Base-by-base conservation (phyloP, 2,888 invertebrate species). In the Tipula unca region DNA sequence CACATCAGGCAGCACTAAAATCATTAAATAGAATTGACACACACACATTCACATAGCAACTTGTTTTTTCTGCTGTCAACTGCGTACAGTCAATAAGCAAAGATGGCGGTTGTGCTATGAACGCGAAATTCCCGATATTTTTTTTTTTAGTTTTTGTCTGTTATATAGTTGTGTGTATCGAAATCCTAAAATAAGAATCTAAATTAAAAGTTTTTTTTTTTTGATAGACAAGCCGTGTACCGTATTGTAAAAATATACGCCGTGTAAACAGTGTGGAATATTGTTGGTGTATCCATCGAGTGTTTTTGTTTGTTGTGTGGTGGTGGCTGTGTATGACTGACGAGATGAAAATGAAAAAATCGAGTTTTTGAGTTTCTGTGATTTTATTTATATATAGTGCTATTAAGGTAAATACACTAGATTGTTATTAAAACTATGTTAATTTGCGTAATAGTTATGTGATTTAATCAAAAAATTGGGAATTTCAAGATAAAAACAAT, bases 41-140 rank as follows among this genome's bases (percentile, higher is more conserved):
- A 25, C 25, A 25, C 20, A 69, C 3, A 69, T n/a, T n/a, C 10
- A 69, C 69, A 48, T 20, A 1, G 17, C 48, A 25, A 69, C 69
- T 69, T 69, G 25, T 69, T 69, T 48, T 48, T 6, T 69, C 25
- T 83, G 29, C 83, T 83, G 83, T 83, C 83, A 83, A 83, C 25
- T 83, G 83, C 10, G 83, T 83, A 83, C 35, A 83, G 83, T 83
- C 35, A 83, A 83, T 83, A 83, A 83, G 32, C 29, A 83, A 83
- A 83, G 83, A 83, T 83, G 83, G 83, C 83, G 83, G 69, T 20
- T 25, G 69, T 25, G 25, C 25, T 69, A 13, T 69, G 25, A 69
- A 69, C 69, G 69, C 25, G 69, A 32, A 32, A 69, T 69, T 69
- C 3, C 25, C 25, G 1, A 69, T n/a, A n/a, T 6, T 14, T 25